Base-by-base conservation (phyloP, 1,140 invertebrate genomes). In the Mizuhopecten yessoensis region DNA sequence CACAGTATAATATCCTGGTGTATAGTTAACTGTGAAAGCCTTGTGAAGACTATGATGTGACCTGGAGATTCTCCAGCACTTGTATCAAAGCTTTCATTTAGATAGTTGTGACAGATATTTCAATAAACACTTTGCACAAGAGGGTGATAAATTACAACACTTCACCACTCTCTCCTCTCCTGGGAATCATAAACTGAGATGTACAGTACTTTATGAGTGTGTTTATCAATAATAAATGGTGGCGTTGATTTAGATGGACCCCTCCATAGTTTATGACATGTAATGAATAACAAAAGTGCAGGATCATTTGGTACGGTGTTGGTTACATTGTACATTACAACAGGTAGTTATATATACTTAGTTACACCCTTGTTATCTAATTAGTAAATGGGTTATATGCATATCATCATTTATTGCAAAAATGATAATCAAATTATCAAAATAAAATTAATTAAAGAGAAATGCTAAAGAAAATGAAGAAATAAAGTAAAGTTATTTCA, bases 241-340 rank as follows among this genome's bases (percentile, higher is more conserved):
- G n/a, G 57, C 57, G 29, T 75, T 29, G 57, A 75, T 75, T 75
- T 75, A 75, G 57, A 75, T 75, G n/a, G n/a, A 75, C 57, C 57
- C 57, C 17, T 75, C 5, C 57, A n/a, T 75, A 17, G 23, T 29
- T 75, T 75, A 75, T 75, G 57, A 75, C 57, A 75, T 5, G 11
- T 45, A 45, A 15, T 45, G 9, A 13, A 75, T 29, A 9, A 75
- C 57, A 75, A 75, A 75, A 75, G 57, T 75, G n/a, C n/a, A 29
- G n/a, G n/a, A n/a, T n/a, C n/a, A n/a, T n/a, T 11, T 75, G 9
- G 10, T 15, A 45, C 1, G 42, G 42, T 45, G 42, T 29, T 29
- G n/a, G 23, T 75, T 29, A 29, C 57, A 75, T 0, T 7, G 57
- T n/a, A n/a, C n/a, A n/a, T n/a, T n/a, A n/a, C n/a, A n/a, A n/a